Evolutionary conservation across 2,113 vertebrate species (phyloP).

Genomic region (Nematolebias whitei): DNA sequence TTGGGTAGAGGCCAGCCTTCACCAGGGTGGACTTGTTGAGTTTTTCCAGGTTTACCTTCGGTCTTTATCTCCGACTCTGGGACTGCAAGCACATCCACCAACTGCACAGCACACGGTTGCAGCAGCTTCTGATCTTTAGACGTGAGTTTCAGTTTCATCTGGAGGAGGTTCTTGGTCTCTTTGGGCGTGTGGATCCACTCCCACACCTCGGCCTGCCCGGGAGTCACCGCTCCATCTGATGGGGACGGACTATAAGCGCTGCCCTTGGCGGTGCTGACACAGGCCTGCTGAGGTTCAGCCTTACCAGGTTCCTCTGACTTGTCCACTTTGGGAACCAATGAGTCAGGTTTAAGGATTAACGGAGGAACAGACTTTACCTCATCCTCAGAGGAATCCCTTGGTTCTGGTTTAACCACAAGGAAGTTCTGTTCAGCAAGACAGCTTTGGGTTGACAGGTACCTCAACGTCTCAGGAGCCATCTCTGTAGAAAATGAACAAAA

Average conservation of each 20-base stretch:
- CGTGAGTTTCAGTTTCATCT: constrained; percentile 57
- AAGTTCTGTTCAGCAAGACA: constrained; percentile 31
- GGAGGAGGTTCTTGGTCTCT: constrained; percentile 42
- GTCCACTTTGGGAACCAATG: constrained; percentile 2
- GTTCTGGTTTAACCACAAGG: constrained; percentile 32
- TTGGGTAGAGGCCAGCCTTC: constrained; percentile 41
- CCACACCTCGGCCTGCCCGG: constrained; percentile 33
- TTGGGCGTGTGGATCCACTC: constrained; percentile 25
- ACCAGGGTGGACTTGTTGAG: not conserved
- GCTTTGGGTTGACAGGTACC: not conserved
- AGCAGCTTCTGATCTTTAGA: constrained; percentile 55
- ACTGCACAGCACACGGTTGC: constrained; percentile 65
- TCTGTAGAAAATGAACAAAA: constrained; percentile 22
- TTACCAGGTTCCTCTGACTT: constrained; percentile 9
- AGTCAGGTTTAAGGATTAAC: constrained; percentile 36
- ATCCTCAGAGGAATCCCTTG: not conserved
- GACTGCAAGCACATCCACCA: constrained; percentile 67
- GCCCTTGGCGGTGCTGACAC: constrained; percentile 53
- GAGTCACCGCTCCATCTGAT: constrained; percentile 42
- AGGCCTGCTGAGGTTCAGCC: constrained; percentile 53
- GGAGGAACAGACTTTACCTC: constrained; percentile 58
- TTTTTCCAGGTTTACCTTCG: not conserved
- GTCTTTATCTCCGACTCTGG: not conserved
- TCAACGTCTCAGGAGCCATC: not conserved
- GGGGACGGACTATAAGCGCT: constrained; percentile 51